Base-by-base conservation (phyloP, 2,113 vertebrate genomes). In the Lophotis ruficrista region DNA sequence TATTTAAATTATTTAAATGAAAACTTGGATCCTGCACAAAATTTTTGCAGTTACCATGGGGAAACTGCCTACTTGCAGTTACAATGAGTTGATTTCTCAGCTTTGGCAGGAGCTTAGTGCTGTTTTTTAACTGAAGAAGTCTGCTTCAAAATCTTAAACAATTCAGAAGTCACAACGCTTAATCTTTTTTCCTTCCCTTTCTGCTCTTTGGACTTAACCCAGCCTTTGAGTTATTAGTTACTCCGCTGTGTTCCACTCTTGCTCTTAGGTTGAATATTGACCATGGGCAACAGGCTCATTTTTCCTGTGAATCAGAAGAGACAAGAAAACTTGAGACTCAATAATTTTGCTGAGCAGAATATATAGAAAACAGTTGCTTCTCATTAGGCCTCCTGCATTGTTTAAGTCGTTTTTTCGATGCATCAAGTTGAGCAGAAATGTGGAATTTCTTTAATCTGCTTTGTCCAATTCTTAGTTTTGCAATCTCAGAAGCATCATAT, bases 151-250 rank as follows among this genome's bases (percentile, higher is more conserved):
- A 82, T 91, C 14, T 35, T 94, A 35, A 96, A 54, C 37, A 48
- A 51, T 75, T 83, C 38, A 19, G 10, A 61, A 71, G 12, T 80
- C 95, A 43, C 11, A 72, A 19, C n/a, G 65, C 58, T 53, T 68
- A 56, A 24, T 84, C n/a, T 78, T 94, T 94, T 86, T 78, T 71
- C 14, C 53, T 95, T 93, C 24, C 48, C 14, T 69, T 94, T 94
- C 47, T 89, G 17, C 21, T 81, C 64, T 75, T 92, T 65, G 53
- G 10, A 47, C 62, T 83, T 79, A 71, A 92, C 16, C 0, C 8
- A n/a, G 16, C 41, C 47, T 83, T 89, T 73, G 54, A 80, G 31
- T 64, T 86, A 30, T 14, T 87, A 41, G 31, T 86, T 77, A n/a
- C 33, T 86, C 89, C 24, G 56, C 6, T 1, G 2, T 69, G 22